These are phyloP conservation scores for Gymnocypris eckloni DNA, from an alignment of 2,797 vertebrate species.

Conservation along the genomic window DNA sequence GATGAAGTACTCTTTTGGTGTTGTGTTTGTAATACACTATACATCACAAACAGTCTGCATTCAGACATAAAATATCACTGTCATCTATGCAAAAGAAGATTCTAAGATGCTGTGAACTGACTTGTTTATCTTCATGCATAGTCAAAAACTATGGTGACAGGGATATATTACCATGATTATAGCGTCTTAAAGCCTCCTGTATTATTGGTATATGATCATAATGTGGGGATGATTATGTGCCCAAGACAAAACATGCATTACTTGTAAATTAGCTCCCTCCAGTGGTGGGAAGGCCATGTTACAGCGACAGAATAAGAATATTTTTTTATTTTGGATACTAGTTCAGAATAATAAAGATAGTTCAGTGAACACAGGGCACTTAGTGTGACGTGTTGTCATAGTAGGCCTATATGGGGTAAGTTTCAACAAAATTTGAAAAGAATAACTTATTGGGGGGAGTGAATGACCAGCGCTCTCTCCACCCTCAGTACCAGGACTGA, in stretches of 20 bases:
- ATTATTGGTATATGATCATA: background rate
- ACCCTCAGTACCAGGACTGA: too few relatives aligned
- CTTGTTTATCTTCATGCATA: background rate
- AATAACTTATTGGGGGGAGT: too few relatives aligned
- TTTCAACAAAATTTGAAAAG: background rate
- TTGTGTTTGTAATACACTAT: background rate
- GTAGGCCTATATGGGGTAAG: background rate
- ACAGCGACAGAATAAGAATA: background rate
- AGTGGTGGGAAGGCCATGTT: background rate
- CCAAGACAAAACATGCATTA: background rate
- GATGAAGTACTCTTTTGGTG: background rate
- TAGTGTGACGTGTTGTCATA: background rate
- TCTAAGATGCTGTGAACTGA: constrained; percentile 19
- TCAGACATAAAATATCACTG: background rate
- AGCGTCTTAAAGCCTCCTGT: background rate
- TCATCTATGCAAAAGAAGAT: constrained; percentile 42
- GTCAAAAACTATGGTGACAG: background rate
- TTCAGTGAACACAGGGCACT: background rate
- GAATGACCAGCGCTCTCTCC: too few relatives aligned
- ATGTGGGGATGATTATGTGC: background rate
- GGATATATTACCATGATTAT: background rate
- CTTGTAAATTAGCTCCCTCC: constrained; percentile 26
- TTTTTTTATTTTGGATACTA: background rate
- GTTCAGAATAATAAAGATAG: background rate
- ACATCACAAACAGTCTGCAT: background rate